A percentile compares a stretch with the other conserved stretches of the same genome.
These are phyloP conservation scores for Drosophila diplacantha DNA, from an alignment of 2,888 invertebrate genomes.

Conservation along the genomic window DNA sequence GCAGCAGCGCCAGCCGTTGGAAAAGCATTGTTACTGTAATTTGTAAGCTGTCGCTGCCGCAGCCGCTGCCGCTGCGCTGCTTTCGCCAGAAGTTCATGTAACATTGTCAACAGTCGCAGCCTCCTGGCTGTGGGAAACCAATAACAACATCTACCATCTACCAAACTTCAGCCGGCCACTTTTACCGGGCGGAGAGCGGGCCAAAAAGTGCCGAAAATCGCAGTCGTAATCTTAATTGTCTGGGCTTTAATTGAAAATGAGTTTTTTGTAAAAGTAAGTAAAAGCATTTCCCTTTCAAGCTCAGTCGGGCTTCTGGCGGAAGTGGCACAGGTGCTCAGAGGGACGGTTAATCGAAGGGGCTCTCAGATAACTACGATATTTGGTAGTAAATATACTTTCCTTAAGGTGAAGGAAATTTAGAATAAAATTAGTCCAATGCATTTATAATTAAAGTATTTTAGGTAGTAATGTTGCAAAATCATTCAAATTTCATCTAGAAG, in stretches of 20 bases:
- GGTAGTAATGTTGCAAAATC: not conserved
- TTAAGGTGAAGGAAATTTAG: not conserved
- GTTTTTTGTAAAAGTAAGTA: slow-evolving; percentile 54
- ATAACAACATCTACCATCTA: slow-evolving; percentile 4
- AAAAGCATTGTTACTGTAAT: slow-evolving; percentile 64
- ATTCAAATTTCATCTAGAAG: not conserved
- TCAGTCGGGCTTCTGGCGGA: slow-evolving; percentile 4
- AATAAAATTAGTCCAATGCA: not conserved
- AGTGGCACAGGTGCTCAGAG: slow-evolving; percentile 14
- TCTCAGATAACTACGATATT: not conserved
- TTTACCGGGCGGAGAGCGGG: slow-evolving; percentile 49
- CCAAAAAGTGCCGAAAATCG: slow-evolving; percentile 44
- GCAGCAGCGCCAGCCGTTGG: slow-evolving; percentile 38
- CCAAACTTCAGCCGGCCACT: slow-evolving; percentile 38
- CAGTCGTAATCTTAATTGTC: slow-evolving; percentile 66
- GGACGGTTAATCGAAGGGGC: not conserved
- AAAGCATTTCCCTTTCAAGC: slow-evolving; percentile 69
- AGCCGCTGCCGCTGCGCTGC: slow-evolving; percentile 55
- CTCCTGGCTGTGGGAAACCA: slow-evolving; percentile 33
- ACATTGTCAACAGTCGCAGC: slow-evolving; percentile 72
- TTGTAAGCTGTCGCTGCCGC: slow-evolving; percentile 53
- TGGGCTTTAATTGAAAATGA: slow-evolving; percentile 64
- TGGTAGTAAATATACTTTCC: not conserved
- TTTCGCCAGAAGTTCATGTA: slow-evolving; percentile 76
- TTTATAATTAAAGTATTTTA: not conserved